Percentiles rank a stretch among this genome's conserved stretches.
phyloP scores from a whole-genome alignment of 2,797 vertebrate species.

The Phylloscopus collybita region DNA sequence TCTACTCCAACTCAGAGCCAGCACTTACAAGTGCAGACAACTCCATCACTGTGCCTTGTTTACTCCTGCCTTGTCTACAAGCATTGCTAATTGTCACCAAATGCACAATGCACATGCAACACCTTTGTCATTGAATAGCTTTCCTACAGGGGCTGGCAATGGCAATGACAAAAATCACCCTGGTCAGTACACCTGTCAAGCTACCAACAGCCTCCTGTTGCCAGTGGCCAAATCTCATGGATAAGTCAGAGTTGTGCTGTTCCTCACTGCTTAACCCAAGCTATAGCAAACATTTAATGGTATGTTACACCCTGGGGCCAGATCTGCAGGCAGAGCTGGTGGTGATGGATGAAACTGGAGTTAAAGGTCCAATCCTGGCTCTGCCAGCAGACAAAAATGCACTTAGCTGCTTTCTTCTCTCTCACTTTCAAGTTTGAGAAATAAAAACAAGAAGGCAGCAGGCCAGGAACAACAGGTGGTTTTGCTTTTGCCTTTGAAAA shows the following conservation, averaged over 20 bases:
- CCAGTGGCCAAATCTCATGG: background rate
- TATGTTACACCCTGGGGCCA: background rate
- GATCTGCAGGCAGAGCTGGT: background rate
- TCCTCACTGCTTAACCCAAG: background rate
- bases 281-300: background rate
- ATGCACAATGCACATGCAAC: accelerated
- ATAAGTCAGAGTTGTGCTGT: background rate
- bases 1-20: background rate
- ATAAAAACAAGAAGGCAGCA: background rate
- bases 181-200: background rate
- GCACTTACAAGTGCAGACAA: background rate
- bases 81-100: background rate
- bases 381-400: background rate
- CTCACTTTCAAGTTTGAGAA: background rate
- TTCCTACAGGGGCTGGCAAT: background rate
- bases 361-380: background rate
- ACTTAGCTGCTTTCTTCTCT: background rate
- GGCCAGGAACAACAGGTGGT: background rate
- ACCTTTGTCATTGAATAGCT: background rate
- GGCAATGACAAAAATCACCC: background rate
- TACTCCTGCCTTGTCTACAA: background rate
- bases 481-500: background rate
- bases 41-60: background rate
- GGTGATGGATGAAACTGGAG: background rate
- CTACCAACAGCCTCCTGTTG: background rate